Evolutionary conservation across 2,888 invertebrate genomes (phyloP), one percentile per base, ranked within the genome.

Genomic region (Noctua janthe): DNA sequence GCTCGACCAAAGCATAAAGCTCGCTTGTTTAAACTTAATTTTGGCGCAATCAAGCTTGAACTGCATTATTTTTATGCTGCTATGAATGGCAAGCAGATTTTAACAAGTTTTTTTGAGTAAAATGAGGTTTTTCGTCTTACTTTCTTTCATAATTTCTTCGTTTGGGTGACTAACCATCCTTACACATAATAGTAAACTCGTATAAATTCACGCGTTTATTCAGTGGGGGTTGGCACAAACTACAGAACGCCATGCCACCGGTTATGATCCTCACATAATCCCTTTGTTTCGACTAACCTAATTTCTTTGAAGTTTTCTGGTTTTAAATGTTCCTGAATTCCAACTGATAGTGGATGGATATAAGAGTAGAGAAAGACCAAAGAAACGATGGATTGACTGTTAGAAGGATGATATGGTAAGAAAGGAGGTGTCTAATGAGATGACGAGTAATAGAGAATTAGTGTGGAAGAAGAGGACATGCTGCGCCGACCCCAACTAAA

Each of bases 11-110:
- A 59, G 64, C 47, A 56, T 78, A 71, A 77, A 81, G 29, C 83
- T 83, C 64, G 56, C 78, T 83, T 81, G 83, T 81, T 81, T 71
- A 66, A 83, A 81, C 78, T 70, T 83, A 78, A 83, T 81, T 81
- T 78, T 47, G 49, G 39, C 7, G 83, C 78, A 81, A 83, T 81
- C 83, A 83, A 78, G 78, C 39, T 43, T 23, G 39, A 83, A 20
- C 39, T 83, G 70, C 70, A 78, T 78, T 70, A 81, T 81, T 56
- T 81, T 81, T 71, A 83, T 56, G 54, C 20, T 56, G 47, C 64
- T 56, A 83, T 70, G 83, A 81, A 83, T 84, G 66, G 66, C 47
- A 54, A 81, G 70, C 54, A 83, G 78, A 35, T 62, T 82, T 62
- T 62, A 81, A 82, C 51, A 82, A 69, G 47, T 35, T 81, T 81